Percentiles rank a stretch among this genome's conserved stretches.
These are phyloP conservation scores for Busseola fusca DNA, from an alignment of 2,888 invertebrate genomes.

Conservation along the genomic window DNA sequence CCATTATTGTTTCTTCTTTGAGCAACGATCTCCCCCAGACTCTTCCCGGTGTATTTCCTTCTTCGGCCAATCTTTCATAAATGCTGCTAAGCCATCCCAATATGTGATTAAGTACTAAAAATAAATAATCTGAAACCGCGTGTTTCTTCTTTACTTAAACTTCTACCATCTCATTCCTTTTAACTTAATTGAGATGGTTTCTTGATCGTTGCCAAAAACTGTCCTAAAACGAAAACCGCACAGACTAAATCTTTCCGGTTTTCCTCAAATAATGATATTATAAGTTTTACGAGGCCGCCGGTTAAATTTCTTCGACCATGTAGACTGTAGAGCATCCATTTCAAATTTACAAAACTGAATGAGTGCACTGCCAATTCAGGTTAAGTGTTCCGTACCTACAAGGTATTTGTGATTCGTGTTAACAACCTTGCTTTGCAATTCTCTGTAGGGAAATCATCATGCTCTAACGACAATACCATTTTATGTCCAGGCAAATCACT, in stretches of 20 bases:
- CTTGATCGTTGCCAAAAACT: conserved; percentile 15
- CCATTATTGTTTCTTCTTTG: background rate
- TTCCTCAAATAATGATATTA: conserved; percentile 41
- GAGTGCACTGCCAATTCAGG: background rate
- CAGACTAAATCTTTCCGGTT: conserved; percentile 19
- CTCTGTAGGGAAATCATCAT: no score
- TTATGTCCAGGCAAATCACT: no score
- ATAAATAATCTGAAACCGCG: background rate
- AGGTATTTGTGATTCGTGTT: no score
- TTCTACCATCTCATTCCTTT: background rate
- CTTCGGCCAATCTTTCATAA: background rate
- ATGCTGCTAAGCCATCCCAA: background rate
- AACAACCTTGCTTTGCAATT: background rate
- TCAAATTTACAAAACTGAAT: conserved; percentile 33
- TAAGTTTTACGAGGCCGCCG: conserved; percentile 38
- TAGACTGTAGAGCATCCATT: conserved; percentile 30
- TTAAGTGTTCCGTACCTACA: conserved; percentile 11
- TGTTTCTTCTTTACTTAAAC: background rate
- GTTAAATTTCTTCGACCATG: conserved; percentile 12
- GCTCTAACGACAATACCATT: no score
- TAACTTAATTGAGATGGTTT: background rate
- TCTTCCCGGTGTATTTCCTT: background rate
- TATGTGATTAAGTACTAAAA: background rate
- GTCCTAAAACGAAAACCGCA: background rate
- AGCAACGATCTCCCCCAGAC: background rate